Conservation (phyloP, 30 jellyfish, hydroid and myxozoan species). For the Clytia hemisphaerica region DNA sequence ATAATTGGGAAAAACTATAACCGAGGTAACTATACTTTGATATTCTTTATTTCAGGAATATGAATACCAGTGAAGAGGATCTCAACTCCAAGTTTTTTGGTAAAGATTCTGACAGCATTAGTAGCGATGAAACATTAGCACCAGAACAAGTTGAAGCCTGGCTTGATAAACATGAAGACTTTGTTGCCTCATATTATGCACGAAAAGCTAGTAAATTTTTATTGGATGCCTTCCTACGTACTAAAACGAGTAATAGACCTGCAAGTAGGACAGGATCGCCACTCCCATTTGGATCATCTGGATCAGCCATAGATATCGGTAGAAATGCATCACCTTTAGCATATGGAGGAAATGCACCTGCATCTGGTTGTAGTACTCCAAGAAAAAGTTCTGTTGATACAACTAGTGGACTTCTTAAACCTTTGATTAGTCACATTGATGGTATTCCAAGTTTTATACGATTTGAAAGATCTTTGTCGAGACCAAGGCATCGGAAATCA, state of each 20-base stretch:
- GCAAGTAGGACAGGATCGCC: conserved; percentile 77
- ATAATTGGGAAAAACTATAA: too few relatives aligned
- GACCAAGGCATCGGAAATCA: conserved; percentile 91
- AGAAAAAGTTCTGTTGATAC: conserved; percentile 72
- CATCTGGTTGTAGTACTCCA: conserved; percentile 60
- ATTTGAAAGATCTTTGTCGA: conserved; percentile 66
- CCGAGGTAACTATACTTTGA: too few relatives aligned
- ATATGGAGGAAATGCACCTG: conserved; percentile 32
- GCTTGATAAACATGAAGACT: conserved; percentile 86
- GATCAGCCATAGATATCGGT: conserved; percentile 31
- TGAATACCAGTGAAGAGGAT: too few relatives aligned
- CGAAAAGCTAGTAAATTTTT: conserved; percentile 75
- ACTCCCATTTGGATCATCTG: not conserved
- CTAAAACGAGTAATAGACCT: conserved; percentile 45
- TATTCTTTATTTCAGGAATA: too few relatives aligned
- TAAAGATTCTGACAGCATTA: too few relatives aligned
- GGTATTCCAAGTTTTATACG: conserved; percentile 87
- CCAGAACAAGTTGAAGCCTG: conserved; percentile 84
- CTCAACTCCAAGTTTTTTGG: too few relatives aligned
- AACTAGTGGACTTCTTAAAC: conserved; percentile 72
- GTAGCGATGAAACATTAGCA: too few relatives aligned
- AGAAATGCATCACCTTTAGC: conserved; percentile 37
- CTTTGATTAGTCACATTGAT: conserved; percentile 64
- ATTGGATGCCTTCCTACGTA: conserved; percentile 60
- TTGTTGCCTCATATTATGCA: conserved; percentile 72